Conservation (phyloP, 2,113 vertebrate species). For the Perca flavescens region DNA sequence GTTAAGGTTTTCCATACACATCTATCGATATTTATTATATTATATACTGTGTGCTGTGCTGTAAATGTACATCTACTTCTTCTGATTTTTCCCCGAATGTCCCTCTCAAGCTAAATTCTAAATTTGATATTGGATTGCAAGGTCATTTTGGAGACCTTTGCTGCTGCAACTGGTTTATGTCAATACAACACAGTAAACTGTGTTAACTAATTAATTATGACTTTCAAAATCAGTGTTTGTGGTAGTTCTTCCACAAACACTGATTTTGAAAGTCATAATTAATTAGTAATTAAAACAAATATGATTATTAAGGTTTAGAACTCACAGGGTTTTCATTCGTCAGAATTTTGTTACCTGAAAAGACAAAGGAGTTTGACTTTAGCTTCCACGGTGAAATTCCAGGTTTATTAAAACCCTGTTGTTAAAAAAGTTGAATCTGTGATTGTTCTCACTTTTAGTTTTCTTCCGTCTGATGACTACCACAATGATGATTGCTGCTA, state of each 20-base stretch:
- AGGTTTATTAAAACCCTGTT: not conserved
- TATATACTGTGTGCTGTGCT: not conserved
- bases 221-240: no score
- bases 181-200: no score
- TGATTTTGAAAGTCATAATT: not conserved
- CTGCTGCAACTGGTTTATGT: no score
- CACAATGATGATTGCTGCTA: not conserved
- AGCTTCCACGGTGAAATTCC: not conserved
- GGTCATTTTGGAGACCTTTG: no score
- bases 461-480: not conserved
- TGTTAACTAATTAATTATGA: no score
- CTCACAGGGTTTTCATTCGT: not conserved
- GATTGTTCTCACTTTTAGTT: not conserved
- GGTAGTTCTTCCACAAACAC: no score
- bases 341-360: not conserved
- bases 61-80: no score
- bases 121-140: no score
- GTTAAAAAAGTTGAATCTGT: not conserved
- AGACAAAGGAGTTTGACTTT: not conserved
- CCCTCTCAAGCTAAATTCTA: not conserved
- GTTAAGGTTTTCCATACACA: not conserved
- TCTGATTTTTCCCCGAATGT: not conserved
- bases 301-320: not conserved
- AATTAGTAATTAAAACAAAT: no score
- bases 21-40: not conserved